Evolutionary conservation across 2,797 vertebrate species (phyloP), one percentile per base, ranked within the genome.

Genomic region (Thalassophryne amazonica): DNA sequence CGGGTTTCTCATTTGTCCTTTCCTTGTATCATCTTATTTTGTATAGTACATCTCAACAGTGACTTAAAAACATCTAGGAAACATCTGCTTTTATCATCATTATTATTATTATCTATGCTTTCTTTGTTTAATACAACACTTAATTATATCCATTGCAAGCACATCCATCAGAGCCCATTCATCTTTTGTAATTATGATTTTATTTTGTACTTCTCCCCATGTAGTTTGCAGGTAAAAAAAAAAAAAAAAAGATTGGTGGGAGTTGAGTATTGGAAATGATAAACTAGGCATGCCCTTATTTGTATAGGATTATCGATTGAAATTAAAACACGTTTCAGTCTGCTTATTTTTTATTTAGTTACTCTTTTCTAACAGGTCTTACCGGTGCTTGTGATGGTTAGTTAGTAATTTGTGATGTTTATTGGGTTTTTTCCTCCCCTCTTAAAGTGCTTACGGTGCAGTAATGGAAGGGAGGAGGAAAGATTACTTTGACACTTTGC

Each of bases 271-370:
- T 46, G 56, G 67, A 69, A 43, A 61, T 69, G 64, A 63, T 67
- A 64, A 70, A 76, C 57, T 76, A 79, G 64, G 81, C 52, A 71
- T 66, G 73, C 78, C 60, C 52, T 71, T 84, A 76, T 88, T 86
- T 88, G 82, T 88, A 86, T 76, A 86, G 83, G 85, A 80, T 88
- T 83, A 83, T 79, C 87, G 85, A 78, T 86, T 84, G 77, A 81
- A 65, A 90, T 89, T 89, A 88, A 90, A 90, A 80, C 53, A 80
- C 73, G 60, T 83, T 78, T 76, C 48, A 81, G 65, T 67, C 33
- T 4, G 38, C 24, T 30, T 59, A 15, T 34, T 56, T 60, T 30
- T 34, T 67, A 14, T 23, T 6, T 7, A n/a, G n/a, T n/a, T n/a
- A n/a, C n/a, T 36, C 5, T 20, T 15, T 15, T 27, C 24, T 17